phyloP scores from a whole-genome alignment of 2,113 vertebrate species.

The Entomyzon cyanotis region DNA sequence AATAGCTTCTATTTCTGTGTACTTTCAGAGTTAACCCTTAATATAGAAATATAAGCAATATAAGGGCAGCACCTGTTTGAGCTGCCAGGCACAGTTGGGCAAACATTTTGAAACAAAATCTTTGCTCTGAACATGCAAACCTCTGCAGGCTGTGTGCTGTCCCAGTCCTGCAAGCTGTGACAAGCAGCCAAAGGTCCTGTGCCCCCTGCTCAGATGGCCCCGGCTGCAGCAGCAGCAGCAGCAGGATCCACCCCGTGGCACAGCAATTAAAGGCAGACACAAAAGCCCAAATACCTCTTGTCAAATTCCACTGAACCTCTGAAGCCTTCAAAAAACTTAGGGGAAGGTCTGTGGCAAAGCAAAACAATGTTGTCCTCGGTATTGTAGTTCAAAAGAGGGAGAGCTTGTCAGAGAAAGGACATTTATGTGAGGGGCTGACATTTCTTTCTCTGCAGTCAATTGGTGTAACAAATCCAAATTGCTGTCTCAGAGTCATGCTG shows the following conservation, averaged over 20 bases:
- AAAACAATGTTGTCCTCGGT: background rate
- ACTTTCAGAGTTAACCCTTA: background rate
- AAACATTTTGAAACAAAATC: background rate
- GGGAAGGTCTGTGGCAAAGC: background rate
- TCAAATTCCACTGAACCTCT: constrained; percentile 36
- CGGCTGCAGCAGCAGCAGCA: background rate
- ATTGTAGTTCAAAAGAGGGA: background rate
- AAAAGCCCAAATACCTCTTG: constrained; percentile 22
- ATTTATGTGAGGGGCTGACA: background rate
- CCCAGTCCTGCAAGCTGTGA: background rate
- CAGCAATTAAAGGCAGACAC: background rate
- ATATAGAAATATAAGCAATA: background rate
- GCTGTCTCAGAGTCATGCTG: background rate
- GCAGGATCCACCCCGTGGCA: background rate
- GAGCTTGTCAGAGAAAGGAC: background rate
- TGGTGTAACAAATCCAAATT: background rate
- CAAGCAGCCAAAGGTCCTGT: background rate
- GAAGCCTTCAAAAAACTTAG: background rate
- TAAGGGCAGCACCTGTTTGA: background rate
- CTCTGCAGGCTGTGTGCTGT: background rate
- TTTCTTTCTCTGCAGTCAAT: background rate
- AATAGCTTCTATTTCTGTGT: background rate
- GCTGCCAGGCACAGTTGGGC: background rate
- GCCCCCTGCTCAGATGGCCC: background rate
- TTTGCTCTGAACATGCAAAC: background rate